Percentiles rank a stretch among this genome's conserved stretches.
phyloP scores from a whole-genome alignment of 2,113 vertebrate genomes.

The Gnathonemus echidnorhynchus region DNA sequence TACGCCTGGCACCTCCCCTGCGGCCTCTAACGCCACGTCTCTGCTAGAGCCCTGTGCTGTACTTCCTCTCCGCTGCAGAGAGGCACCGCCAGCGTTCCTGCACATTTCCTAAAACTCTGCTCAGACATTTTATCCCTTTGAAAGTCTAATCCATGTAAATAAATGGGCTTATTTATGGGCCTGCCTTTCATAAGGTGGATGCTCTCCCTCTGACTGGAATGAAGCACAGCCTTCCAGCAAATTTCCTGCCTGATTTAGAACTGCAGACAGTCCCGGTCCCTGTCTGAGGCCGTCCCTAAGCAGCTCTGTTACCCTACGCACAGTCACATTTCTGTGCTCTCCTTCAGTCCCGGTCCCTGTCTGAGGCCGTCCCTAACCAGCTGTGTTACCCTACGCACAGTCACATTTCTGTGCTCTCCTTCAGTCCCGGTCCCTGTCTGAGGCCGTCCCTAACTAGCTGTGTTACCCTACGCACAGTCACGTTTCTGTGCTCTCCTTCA shows the following conservation, averaged over 20 bases:
- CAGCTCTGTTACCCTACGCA: background rate
- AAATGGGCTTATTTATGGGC: background rate
- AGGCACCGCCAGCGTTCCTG: background rate
- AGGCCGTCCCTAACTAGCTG: too few species aligned
- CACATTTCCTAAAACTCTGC: background rate
- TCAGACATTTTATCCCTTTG: background rate
- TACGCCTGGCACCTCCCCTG: background rate
- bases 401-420: too few species aligned
- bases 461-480: too few species aligned
- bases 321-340: background rate
- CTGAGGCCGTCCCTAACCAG: too few species aligned
- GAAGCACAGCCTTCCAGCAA: background rate
- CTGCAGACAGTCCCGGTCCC: background rate
- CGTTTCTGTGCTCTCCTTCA: too few species aligned
- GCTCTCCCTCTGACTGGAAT: background rate
- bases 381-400: too few species aligned
- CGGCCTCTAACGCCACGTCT: background rate
- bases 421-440: too few species aligned
- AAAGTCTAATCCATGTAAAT: background rate
- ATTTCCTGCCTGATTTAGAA: background rate
- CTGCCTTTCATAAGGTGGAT: background rate
- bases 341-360: background rate
- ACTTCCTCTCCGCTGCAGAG: background rate
- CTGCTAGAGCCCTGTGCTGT: background rate
- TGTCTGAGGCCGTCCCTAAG: background rate